Percentiles rank a stretch among this genome's conserved stretches.
These are phyloP conservation scores for Ptilorrhoa leucosticta DNA, from an alignment of 2,113 vertebrate species.

Conservation along the genomic window DNA sequence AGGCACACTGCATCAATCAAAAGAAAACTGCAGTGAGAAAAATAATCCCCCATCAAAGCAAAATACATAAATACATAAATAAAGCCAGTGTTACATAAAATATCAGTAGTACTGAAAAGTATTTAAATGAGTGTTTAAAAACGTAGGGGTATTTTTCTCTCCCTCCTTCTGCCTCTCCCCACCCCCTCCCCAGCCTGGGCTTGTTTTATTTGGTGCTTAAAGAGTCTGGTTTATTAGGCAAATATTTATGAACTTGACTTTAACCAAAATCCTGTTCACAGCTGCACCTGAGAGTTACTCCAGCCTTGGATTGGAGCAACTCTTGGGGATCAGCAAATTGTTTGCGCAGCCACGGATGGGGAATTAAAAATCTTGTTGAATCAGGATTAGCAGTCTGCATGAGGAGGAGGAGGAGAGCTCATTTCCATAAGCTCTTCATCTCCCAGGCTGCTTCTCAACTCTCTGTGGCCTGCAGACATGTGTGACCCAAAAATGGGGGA, in stretches of 20 bases:
- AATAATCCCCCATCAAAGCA: conserved; percentile 76
- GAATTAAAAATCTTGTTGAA: conserved; percentile 36
- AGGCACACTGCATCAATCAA: conserved; percentile 73
- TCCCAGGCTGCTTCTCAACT: conserved; percentile 39
- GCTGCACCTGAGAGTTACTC: conserved; percentile 45
- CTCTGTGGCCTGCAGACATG: conserved; percentile 38
- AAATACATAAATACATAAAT: conserved; percentile 75
- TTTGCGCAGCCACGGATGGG: conserved; percentile 43
- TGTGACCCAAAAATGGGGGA: neutral
- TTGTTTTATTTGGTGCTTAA: conserved; percentile 41
- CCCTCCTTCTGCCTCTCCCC: neutral
- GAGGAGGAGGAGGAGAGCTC: conserved; percentile 11
- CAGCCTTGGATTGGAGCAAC: conserved; percentile 23
- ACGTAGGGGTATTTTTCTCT: conserved; percentile 9
- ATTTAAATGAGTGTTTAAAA: conserved; percentile 53
- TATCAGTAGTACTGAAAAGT: conserved; percentile 53
- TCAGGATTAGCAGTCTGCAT: neutral
- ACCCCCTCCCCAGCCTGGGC: neutral
- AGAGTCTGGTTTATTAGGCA: conserved; percentile 57
- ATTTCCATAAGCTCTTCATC: conserved; percentile 64
- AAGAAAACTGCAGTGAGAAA: conserved; percentile 63
- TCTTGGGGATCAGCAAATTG: conserved; percentile 42
- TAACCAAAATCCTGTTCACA: conserved; percentile 46
- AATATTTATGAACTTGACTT: conserved; percentile 65
- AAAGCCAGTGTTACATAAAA: conserved; percentile 59